Conservation (phyloP, 2,113 vertebrate species). For the Motacilla tschutschensis region DNA sequence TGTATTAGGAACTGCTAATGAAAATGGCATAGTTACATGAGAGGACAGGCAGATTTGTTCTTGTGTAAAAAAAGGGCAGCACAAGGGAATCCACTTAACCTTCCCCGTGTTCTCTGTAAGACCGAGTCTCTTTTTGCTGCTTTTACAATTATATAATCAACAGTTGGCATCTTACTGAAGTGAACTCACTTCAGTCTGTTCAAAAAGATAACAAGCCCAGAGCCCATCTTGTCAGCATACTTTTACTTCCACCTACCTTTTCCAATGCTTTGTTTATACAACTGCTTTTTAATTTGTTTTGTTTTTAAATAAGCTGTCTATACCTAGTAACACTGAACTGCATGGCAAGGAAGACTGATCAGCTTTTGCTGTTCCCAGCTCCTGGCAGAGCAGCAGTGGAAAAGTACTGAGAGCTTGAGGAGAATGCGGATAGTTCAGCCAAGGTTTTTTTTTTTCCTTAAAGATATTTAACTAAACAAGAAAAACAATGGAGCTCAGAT, state of each 20-base stretch:
- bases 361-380: constrained; percentile 44
- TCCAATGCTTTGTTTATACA: not conserved
- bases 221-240: not conserved
- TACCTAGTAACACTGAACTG: constrained; percentile 18
- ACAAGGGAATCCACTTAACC: not conserved
- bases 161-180: not conserved
- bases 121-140: not conserved
- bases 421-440: constrained; percentile 58
- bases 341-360: not conserved
- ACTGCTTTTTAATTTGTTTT: not conserved
- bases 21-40: not conserved
- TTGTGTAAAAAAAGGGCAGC: not conserved
- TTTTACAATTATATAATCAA: not conserved
- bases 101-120: not conserved
- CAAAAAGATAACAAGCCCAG: not conserved
- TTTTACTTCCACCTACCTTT: not conserved
- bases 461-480: constrained; percentile 55
- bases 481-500: constrained; percentile 33
- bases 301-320: not conserved
- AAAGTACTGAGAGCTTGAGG: constrained; percentile 63
- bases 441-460: constrained; percentile 43
- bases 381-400: constrained; percentile 52
- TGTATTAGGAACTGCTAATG: not conserved
- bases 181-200: not conserved
- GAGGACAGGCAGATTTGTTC: not conserved